Base-by-base conservation (phyloP, 2,113 vertebrate genomes). In the Halcyon malimbica region DNA sequence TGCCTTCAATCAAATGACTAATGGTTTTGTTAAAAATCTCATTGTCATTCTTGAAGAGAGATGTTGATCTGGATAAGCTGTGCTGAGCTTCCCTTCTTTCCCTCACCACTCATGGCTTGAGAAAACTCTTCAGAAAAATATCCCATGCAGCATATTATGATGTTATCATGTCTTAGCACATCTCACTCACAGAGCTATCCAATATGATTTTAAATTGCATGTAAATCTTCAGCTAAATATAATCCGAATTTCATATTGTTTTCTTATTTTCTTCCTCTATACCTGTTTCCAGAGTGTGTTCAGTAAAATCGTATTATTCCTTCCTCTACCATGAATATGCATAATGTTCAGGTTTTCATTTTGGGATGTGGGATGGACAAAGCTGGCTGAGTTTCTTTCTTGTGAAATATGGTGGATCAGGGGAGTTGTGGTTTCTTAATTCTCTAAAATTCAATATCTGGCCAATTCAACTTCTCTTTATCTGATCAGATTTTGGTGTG, bases 11-110 rank as follows among this genome's bases (percentile, higher is more conserved):
- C 96, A 97, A 96, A 91, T 90, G 90, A 94, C 92, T 96, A 97
- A 97, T 96, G 81, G 87, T 96, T 97, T 97, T 96, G 96, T 95
- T 97, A 96, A 96, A 96, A 97, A 97, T 96, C 97, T 94, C 90
- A 82, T 93, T 96, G 96, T 90, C 90, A 82, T 84, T 80, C 89
- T 67, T 70, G 69, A 91, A 88, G 95, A 89, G 93, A 94, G 93
- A 84, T 95, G 97, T 84, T 96, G 93, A 93, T 95, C 88, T 90
- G 77, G 89, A 94, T 96, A 96, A 96, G 90, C 90, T 92, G 46
- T 51, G 59, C 68, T 76, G 83, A 96, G 90, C 86, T 93, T 95
- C 77, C 67, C 67, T 87, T 90, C 48, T 3, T 50, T 91, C 86
- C 53, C 91, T 95, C 63, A 56, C 70, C 29, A 10, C 83, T 89